Base-by-base conservation (phyloP, 2,888 invertebrate genomes). In the Eristalinus sepulchralis region DNA sequence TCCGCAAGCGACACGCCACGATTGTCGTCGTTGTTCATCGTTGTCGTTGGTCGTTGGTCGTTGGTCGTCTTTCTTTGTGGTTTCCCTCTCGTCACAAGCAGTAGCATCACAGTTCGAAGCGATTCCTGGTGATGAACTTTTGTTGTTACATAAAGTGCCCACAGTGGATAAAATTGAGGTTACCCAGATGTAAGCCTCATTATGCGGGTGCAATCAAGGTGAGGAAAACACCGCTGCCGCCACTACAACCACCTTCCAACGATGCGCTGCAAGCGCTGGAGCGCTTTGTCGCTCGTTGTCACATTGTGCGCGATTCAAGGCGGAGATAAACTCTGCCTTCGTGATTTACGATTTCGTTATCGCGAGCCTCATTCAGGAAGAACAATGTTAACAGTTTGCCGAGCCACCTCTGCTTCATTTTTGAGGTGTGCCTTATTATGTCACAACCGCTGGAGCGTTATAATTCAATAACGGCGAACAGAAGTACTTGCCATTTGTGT, bases 161-260 rank as follows among this genome's bases (percentile, higher is more conserved):
- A 67, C 53, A 9, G 34, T 60, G 66, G 22, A 20, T 66, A 76
- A 76, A 81, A 80, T 84, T 84, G 70, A 84, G 81, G 84, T 76
- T 76, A 63, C n/a, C n/a, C 70, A 70, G 31, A 70, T 22, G 22
- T 24, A 67, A 53, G 79, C 71, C 86, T 83, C 79, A 86, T 86
- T 79, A 86, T 83, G 86, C 86, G 86, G 78, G 86, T 86, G 83
- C 86, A 86, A 76, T 70, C 83, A 82, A 83, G 78, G 86, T 83
- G 86, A 86, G 71, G 86, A 83, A 83, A 86, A 68, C 67, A 77
- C 73, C 31, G 36, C 36, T 33, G 24, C 55, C 36, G 24, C 63
- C n/a, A 47, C 39, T n/a, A 47, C 39, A 5, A 39, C 4, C 39
- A 39, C n/a, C 36, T 2, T 4, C 10, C 3, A 9, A 11, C 0